Evolutionary conservation across 1,140 invertebrate species (phyloP), one percentile per base, ranked within the genome.

Genomic region (Andricus grossulariae): DNA sequence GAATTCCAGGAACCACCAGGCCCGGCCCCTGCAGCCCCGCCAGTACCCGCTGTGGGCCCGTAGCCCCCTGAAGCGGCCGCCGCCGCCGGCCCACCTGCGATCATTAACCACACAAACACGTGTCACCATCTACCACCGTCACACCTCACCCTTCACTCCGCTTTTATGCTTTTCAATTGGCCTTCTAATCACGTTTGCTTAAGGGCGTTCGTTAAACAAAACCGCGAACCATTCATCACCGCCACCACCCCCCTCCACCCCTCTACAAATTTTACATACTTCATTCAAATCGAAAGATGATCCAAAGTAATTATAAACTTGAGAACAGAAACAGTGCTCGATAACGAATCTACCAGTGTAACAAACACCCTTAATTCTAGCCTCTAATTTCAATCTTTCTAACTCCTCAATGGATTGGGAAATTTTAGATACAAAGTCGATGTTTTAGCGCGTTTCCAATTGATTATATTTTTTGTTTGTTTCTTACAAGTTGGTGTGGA

Each of bases 1-100:
- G 90, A 93, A 87, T 92, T 93, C 92, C 92, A 93, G 75, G 92
- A 92, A 84, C 90, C 92, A 83, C 92, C 92, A 82, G 92, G 92
- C 79, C 92, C 92, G 83, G 91, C 89, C 77, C 92, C 92, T 85
- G 91, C 91, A 89, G 91, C 91, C 86, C 89, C 91, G 81, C 91
- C 91, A 87, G 91, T 91, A 86, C 90, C 90, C 88, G 90, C 88
- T 79, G 90, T 89, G 85, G 90, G 90, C 88, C 89, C 89, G 83
- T 91, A 92, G 86, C 90, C 91, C 90, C 89, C 88, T 88, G 90
- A 89, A 90, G 89, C 89, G 89, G 90, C 90, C 88, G 88, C 87
- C 88, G 88, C 87, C 84, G 90, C 89, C 86, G 90, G 90, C 89
- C 91, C 90, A 91, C 90, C 89, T 91, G 90, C 87, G 90, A 90